Percentiles rank a stretch among this genome's conserved stretches.
Evolutionary conservation across 2,113 vertebrate species (phyloP).

Genomic region (Zosterops pallidus): DNA sequence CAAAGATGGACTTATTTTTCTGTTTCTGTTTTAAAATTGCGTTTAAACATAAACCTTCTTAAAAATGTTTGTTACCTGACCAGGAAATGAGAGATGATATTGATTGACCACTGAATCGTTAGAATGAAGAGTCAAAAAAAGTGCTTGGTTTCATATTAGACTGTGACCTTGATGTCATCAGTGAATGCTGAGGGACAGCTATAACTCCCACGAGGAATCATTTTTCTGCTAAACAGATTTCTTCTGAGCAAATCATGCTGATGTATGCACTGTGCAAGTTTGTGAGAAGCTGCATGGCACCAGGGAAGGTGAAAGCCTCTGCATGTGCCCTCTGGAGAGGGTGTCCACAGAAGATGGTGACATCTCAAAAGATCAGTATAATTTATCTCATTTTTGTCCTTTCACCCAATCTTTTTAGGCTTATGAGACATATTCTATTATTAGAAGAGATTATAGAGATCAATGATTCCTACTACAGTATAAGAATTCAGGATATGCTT

Average conservation of each 20-base stretch:
- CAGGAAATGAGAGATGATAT: neutral
- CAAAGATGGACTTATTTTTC: neutral
- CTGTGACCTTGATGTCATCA: neutral
- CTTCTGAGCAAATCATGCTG: neutral
- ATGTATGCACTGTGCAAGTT: neutral
- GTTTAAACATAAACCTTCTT: neutral
- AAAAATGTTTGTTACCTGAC: neutral
- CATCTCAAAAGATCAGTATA: neutral
- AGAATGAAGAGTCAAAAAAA: conserved; percentile 5
- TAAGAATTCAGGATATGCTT: neutral
- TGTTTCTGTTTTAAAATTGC: neutral
- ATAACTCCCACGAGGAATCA: neutral
- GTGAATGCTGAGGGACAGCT: neutral
- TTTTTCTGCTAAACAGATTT: conserved; percentile 16
- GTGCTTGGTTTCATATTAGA: neutral
- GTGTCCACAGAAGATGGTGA: neutral
- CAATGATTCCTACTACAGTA: neutral
- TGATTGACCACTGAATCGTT: neutral
- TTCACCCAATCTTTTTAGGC: neutral
- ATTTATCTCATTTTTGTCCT: neutral
- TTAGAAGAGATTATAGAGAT: neutral
- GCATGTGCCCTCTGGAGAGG: neutral
- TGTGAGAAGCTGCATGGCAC: neutral
- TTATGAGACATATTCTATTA: neutral
- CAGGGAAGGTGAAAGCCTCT: neutral